These are phyloP conservation scores for Dendrolimus kikuchii DNA, from an alignment of 1,140 invertebrate genomes.

Conservation along the genomic window DNA sequence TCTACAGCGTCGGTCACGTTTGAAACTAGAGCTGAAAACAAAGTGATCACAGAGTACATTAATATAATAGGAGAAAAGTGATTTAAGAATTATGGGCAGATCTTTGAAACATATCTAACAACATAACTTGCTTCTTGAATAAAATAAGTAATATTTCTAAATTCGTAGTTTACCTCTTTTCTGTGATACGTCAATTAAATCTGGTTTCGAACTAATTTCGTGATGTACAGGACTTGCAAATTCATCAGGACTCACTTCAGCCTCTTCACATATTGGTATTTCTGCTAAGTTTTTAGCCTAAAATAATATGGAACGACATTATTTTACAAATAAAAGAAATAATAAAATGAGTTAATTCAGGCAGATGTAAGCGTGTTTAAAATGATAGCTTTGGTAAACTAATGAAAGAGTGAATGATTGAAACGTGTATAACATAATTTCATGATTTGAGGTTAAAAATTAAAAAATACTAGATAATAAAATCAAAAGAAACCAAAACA, in stretches of 20 bases:
- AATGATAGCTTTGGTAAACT: too few relatives aligned
- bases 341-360: slow-evolving; percentile 1
- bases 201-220: slow-evolving; percentile 57
- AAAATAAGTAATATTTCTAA: not conserved
- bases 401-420: too few relatives aligned
- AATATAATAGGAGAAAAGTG: not conserved
- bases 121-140: too few relatives aligned
- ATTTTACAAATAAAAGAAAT: not conserved
- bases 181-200: slow-evolving; percentile 65
- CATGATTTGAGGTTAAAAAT: too few relatives aligned
- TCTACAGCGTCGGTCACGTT: slow-evolving; percentile 79
- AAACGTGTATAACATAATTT: too few relatives aligned
- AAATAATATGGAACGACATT: slow-evolving; percentile 15
- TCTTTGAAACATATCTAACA: too few relatives aligned
- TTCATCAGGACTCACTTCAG: slow-evolving; percentile 73
- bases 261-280: slow-evolving; percentile 76
- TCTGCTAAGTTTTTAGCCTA: slow-evolving; percentile 74
- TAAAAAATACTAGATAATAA: slow-evolving; percentile 10
- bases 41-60: slow-evolving; percentile 2
- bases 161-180: slow-evolving; percentile 55
- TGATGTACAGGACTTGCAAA: slow-evolving; percentile 68
- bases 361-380: not conserved
- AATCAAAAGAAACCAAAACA: slow-evolving; percentile 23
- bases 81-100: too few relatives aligned
- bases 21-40: slow-evolving; percentile 74